Percentiles rank a stretch among this genome's conserved stretches.
phyloP scores from a whole-genome alignment of 2,888 invertebrate genomes.

The Nezara viridula region DNA sequence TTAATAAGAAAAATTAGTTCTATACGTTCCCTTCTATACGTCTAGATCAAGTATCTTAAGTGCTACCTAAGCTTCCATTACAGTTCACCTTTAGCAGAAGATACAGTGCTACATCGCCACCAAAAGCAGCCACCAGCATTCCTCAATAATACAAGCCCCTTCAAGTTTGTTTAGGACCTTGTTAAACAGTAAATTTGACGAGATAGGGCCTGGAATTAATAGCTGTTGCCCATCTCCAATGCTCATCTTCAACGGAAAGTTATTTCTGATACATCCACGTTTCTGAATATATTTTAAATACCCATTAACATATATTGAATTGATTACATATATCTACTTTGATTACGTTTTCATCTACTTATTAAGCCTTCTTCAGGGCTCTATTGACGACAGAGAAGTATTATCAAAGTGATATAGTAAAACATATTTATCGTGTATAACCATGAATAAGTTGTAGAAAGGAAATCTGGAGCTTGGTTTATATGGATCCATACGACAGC shows the following conservation, averaged over 20 bases:
- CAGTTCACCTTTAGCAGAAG: neutral
- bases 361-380: too few relatives aligned
- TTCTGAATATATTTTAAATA: neutral
- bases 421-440: too few relatives aligned
- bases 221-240: neutral
- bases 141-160: neutral
- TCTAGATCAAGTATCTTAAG: neutral
- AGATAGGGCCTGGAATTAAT: neutral
- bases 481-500: too few relatives aligned
- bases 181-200: slow-evolving; percentile 16
- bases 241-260: neutral
- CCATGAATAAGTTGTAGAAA: too few relatives aligned
- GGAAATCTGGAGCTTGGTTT: too few relatives aligned
- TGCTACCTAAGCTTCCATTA: neutral
- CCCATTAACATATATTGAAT: neutral
- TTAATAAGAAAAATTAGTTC: too few relatives aligned
- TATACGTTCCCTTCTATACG: too few relatives aligned
- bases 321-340: too few relatives aligned
- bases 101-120: neutral
- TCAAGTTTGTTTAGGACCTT: slow-evolving; percentile 14
- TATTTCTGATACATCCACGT: neutral
- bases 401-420: too few relatives aligned
- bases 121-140: neutral
- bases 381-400: too few relatives aligned
- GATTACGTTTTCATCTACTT: too few relatives aligned